These are phyloP conservation scores for Hyposmocoma kahamanoa DNA, from an alignment of 1,140 invertebrate species.

Conservation along the genomic window DNA sequence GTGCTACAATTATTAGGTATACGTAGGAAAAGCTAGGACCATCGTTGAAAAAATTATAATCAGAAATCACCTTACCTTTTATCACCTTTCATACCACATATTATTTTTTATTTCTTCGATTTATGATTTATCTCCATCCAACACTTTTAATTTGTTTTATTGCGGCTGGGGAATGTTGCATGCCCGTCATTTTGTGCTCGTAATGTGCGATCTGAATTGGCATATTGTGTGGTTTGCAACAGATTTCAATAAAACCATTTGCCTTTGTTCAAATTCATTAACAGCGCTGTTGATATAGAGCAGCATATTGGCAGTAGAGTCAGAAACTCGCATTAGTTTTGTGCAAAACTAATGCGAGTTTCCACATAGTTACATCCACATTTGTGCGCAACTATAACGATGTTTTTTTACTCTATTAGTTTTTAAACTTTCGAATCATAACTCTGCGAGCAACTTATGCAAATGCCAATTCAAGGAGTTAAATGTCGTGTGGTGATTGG, in stretches of 20 bases:
- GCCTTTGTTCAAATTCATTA: too few species aligned
- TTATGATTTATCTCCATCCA: conserved; percentile 60
- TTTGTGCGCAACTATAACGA: too few species aligned
- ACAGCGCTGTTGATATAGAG: too few species aligned
- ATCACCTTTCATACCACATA: conserved; percentile 52
- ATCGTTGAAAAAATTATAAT: conserved; percentile 12
- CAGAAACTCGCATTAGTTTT: too few species aligned
- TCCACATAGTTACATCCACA: too few species aligned
- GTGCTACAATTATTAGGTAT: not conserved
- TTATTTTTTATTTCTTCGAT: conserved; percentile 40
- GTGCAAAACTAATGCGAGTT: too few species aligned
- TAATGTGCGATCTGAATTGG: not conserved
- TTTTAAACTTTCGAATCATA: too few species aligned
- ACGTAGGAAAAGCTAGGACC: conserved; percentile 19
- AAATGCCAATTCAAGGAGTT: too few species aligned
- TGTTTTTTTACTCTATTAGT: too few species aligned
- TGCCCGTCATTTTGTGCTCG: conserved; percentile 34
- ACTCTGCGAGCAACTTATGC: too few species aligned
- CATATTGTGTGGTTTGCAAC: not conserved
- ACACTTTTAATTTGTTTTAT: conserved; percentile 57
- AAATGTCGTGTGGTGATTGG: too few species aligned
- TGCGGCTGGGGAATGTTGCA: conserved; percentile 72
- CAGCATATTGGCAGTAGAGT: too few species aligned
- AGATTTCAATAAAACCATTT: not conserved
- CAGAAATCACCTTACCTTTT: conserved; percentile 42